phyloP scores from a whole-genome alignment of 2,113 vertebrate genomes.

The Cynoglossus semilaevis region DNA sequence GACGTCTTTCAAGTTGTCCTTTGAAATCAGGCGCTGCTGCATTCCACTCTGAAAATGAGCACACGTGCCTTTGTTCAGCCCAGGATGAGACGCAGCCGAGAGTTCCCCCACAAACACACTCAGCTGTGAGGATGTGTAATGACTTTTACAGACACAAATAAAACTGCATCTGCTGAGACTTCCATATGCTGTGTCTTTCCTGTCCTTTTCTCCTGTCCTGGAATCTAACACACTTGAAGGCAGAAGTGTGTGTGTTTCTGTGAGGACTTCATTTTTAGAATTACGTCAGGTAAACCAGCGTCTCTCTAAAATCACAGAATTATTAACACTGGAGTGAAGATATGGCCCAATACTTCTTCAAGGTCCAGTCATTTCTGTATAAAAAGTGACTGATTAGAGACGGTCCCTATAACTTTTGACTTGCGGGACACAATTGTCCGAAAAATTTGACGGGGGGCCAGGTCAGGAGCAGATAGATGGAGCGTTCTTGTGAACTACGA shows the following conservation, averaged over 20 bases:
- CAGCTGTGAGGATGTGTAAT: slow-evolving; percentile 48
- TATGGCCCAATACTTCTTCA: too few species aligned
- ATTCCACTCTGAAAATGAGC: slow-evolving; percentile 44
- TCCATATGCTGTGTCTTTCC: slow-evolving; percentile 48
- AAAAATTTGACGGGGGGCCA: too few species aligned
- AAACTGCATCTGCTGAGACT: slow-evolving; percentile 45
- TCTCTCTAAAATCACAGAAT: too few species aligned
- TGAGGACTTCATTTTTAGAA: too few species aligned
- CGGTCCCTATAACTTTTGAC: too few species aligned
- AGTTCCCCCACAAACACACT: slow-evolving; percentile 31
- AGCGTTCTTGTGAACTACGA: too few species aligned
- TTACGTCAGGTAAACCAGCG: too few species aligned
- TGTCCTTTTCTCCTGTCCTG: background rate
- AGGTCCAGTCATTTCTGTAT: too few species aligned
- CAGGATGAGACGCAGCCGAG: slow-evolving; percentile 37
- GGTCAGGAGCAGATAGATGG: too few species aligned
- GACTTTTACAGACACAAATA: slow-evolving; percentile 57
- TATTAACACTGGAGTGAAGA: too few species aligned
- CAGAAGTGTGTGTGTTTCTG: slow-evolving; percentile 18
- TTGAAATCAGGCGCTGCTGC: slow-evolving; percentile 52
- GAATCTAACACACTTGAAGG: slow-evolving; percentile 29
- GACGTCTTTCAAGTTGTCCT: slow-evolving; percentile 61
- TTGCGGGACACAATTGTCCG: too few species aligned
- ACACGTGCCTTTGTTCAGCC: slow-evolving; percentile 62
- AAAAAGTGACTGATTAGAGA: too few species aligned